Percentiles rank a stretch among this genome's conserved stretches.
These are phyloP conservation scores for Parnassius smintheus DNA, from an alignment of 2,888 invertebrate species.

Conservation along the genomic window DNA sequence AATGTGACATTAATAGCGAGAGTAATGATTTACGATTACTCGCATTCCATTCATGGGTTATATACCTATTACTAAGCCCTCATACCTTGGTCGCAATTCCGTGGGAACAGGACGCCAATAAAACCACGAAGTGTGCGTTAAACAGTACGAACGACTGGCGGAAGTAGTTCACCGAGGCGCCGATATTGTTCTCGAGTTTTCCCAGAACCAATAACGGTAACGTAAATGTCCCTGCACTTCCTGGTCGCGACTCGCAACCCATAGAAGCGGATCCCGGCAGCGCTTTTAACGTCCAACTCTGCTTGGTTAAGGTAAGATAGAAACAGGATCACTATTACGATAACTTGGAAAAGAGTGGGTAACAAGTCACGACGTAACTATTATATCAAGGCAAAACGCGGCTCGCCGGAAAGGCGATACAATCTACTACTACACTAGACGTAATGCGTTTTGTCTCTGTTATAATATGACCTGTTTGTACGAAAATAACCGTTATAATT, in stretches of 20 bases:
- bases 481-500: conserved; percentile 12
- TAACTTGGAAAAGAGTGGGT: conserved; percentile 63
- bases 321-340: conserved; percentile 59
- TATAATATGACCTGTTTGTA: conserved; percentile 23
- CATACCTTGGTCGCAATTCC: conserved; percentile 31
- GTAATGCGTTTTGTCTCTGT: conserved; percentile 28
- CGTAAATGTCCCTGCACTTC: conserved; percentile 69
- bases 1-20: conserved; percentile 15
- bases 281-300: conserved; percentile 61
- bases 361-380: conserved; percentile 66
- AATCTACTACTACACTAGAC: conserved; percentile 34
- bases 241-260: conserved; percentile 49
- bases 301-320: conserved; percentile 53
- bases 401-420: conserved; percentile 48
- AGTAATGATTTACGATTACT: conserved; percentile 20
- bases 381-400: conserved; percentile 49
- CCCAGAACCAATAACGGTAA: conserved; percentile 69
- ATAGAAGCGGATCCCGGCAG: conserved; percentile 46
- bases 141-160: conserved; percentile 45
- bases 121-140: conserved; percentile 35
- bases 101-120: conserved; percentile 33
- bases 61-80: conserved; percentile 16
- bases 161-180: conserved; percentile 47
- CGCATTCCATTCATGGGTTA: conserved; percentile 23
- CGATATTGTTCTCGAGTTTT: conserved; percentile 63